Base-by-base conservation (phyloP, 2,888 invertebrate genomes). In the Lochmaea capreae region DNA sequence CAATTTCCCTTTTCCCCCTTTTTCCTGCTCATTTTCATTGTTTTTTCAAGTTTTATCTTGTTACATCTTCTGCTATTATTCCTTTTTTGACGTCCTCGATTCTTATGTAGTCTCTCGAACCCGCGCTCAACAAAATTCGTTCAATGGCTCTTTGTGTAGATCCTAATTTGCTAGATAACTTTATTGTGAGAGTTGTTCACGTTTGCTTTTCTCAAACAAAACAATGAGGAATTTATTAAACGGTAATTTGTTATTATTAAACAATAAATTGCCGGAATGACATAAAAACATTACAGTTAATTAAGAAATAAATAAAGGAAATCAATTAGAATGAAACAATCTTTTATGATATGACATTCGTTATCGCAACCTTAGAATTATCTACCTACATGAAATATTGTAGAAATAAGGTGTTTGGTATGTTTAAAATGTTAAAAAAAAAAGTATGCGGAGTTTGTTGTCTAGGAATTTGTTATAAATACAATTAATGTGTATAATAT, bases 371-470 rank as follows among this genome's bases (percentile, higher is more conserved):
- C 58, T 65, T 71, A 65, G 65, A 71, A 71, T 71, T 71, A 71
- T 58, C 71, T 43, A 46, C 71, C 71, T 71, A 71, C 71, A 58
- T 58, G 71, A 71, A 71, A 71, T 71, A 71, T 54, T 71, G 65
- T 26, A 54, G 58, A 71, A 58, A 43, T 57, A 58, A 71, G 71
- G 71, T 71, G 71, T 65, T 71, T 33, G 58, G 71, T 71, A 71
- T 71, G 54, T 71, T 71, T 63, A 63, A 63, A 57, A 58, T 63
- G 16, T n/a, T 22, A 12, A 39, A 8, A 16, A 39, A 61, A 61
- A 70, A 63, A 70, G 42, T 49, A 63, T 14, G n/a, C 10, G 67
- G 52, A 57, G 46, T 46, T 59, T 49, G 67, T 67, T 22, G 68
- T 49, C 61, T 39, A 33, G 39, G 61, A 61, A 61, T 39, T 26